A percentile compares a stretch with the other conserved stretches of the same genome.
Evolutionary conservation across 2,888 invertebrate species (phyloP).

Genomic region (Ichneumoninae sp.): DNA sequence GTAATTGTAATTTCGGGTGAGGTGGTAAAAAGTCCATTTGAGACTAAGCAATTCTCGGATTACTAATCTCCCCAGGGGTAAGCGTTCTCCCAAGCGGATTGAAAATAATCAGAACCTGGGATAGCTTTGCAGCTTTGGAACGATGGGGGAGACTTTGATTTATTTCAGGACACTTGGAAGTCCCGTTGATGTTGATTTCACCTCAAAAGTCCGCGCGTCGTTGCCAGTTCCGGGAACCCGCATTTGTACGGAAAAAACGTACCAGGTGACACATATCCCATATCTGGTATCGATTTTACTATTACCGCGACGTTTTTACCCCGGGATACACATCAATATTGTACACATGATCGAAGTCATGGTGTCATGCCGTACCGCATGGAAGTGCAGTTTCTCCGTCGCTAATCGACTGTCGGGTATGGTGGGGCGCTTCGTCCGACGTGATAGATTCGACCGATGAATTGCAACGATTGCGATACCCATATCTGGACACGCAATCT

Average conservation of each 20-base stretch:
- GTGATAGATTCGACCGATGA: constrained; percentile 4
- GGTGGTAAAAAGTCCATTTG: no score
- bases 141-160: no score
- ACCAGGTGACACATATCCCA: background rate
- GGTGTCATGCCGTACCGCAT: background rate
- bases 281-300: background rate
- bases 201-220: background rate
- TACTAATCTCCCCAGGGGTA: no score
- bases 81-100: no score
- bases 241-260: background rate
- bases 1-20: no score
- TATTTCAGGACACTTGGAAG: no score
- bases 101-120: no score
- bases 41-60: no score
- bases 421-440: background rate
- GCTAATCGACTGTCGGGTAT: background rate
- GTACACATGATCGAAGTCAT: background rate
- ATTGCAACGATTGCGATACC: background rate
- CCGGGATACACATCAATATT: background rate
- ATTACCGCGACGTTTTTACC: background rate
- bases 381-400: background rate
- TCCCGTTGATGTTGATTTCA: background rate
- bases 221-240: background rate
- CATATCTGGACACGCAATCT: constrained; percentile 13
- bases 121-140: no score